Conservation (phyloP, 2,113 vertebrate genomes). For the Anhinga anhinga region DNA sequence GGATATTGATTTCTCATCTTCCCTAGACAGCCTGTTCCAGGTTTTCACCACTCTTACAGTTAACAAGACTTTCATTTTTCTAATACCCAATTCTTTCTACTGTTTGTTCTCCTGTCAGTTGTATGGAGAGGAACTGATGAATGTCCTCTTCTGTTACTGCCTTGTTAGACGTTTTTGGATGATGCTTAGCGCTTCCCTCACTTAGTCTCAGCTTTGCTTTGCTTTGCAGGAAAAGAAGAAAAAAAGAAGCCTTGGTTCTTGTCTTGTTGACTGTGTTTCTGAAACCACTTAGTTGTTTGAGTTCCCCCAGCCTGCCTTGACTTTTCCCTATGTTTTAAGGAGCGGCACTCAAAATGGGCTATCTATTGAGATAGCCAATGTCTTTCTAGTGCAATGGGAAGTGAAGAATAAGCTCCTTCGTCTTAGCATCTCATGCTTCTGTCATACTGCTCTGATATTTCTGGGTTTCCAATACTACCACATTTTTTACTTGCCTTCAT, state of each 20-base stretch:
- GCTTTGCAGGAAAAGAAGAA: background rate
- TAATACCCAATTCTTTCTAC: conserved; percentile 17
- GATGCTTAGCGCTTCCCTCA: background rate
- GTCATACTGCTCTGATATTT: background rate
- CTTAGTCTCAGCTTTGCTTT: background rate
- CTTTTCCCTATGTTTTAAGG: background rate
- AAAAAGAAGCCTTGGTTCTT: background rate
- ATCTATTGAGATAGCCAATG: background rate
- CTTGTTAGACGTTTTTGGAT: background rate
- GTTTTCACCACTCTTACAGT: background rate
- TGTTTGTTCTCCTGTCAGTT: background rate
- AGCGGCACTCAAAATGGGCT: background rate
- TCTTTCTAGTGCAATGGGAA: background rate
- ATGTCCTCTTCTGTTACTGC: background rate
- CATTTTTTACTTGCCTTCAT: background rate
- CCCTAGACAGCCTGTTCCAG: conserved; percentile 15
- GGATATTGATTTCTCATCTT: conserved; percentile 58
- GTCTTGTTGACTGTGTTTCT: background rate
- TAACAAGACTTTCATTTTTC: conserved; percentile 59
- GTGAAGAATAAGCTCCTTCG: background rate
- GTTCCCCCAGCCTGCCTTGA: background rate
- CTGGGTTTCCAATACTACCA: background rate
- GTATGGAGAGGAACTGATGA: background rate
- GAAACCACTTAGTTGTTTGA: background rate
- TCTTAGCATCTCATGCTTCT: background rate